Evolutionary conservation across 2,113 vertebrate species (phyloP).

Genomic region (Prionailurus viverrinus): DNA sequence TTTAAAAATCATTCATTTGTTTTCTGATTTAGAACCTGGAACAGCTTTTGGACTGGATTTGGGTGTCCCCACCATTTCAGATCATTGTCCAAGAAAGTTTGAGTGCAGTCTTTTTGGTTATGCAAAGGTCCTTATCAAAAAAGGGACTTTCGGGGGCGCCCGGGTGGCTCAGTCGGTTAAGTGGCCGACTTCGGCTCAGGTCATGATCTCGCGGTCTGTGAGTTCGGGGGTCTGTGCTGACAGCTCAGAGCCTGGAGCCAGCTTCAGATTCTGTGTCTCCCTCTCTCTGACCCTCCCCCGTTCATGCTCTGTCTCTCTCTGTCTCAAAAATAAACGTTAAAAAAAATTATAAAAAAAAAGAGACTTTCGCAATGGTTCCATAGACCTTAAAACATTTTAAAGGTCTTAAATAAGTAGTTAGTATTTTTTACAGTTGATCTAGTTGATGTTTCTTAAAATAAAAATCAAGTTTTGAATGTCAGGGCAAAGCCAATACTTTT

Average conservation of each 20-base stretch:
- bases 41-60: not conserved
- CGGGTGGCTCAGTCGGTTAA: no score
- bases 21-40: conserved; percentile 53
- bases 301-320: no score
- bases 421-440: not conserved
- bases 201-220: no score
- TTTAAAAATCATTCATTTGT: not conserved
- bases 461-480: not conserved
- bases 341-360: not conserved
- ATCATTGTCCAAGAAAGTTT: not conserved
- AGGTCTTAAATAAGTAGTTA: not conserved
- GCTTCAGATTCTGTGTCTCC: no score
- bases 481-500: not conserved
- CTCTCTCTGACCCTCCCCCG: no score
- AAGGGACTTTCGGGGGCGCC: not conserved
- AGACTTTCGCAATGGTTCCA: not conserved
- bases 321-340: no score
- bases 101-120: not conserved
- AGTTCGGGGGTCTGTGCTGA: no score
- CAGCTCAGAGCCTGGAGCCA: no score
- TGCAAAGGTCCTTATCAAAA: not conserved
- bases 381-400: not conserved
- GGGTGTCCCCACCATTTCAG: not conserved
- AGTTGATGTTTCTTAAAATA: conserved; percentile 13
- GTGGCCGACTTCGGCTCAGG: no score